Evolutionary conservation across 2,113 vertebrate species (phyloP).

Genomic region (Prunella himalayana): DNA sequence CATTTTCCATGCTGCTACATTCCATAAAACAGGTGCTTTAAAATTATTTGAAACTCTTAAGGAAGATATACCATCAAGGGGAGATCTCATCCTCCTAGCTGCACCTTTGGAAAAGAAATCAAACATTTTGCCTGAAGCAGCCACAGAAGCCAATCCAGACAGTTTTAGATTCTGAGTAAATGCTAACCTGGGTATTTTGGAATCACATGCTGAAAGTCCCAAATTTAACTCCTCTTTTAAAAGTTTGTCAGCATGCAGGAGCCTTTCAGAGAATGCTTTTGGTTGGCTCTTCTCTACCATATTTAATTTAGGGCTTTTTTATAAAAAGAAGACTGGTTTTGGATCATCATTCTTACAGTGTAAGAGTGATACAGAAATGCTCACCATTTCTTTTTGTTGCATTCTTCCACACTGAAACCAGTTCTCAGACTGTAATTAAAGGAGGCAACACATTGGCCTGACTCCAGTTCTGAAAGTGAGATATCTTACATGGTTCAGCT

Average conservation of each 20-base stretch:
- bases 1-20: not conserved
- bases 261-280: not conserved
- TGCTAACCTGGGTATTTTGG: not conserved
- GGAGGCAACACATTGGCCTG: not conserved
- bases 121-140: not conserved
- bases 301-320: not conserved
- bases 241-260: not conserved
- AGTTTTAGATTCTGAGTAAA: conserved; percentile 6
- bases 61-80: not conserved
- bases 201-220: not conserved
- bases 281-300: not conserved
- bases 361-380: not conserved
- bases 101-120: not conserved
- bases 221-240: not conserved
- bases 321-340: not conserved
- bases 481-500: not conserved
- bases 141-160: not conserved
- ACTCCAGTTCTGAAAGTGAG: not conserved
- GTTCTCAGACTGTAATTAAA: not conserved
- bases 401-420: not conserved
- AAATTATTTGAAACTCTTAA: not conserved
- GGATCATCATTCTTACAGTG: not conserved
- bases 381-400: not conserved
- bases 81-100: not conserved
- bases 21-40: not conserved